Conservation (phyloP, 2,113 vertebrate genomes). For the Archilochus colubris region DNA sequence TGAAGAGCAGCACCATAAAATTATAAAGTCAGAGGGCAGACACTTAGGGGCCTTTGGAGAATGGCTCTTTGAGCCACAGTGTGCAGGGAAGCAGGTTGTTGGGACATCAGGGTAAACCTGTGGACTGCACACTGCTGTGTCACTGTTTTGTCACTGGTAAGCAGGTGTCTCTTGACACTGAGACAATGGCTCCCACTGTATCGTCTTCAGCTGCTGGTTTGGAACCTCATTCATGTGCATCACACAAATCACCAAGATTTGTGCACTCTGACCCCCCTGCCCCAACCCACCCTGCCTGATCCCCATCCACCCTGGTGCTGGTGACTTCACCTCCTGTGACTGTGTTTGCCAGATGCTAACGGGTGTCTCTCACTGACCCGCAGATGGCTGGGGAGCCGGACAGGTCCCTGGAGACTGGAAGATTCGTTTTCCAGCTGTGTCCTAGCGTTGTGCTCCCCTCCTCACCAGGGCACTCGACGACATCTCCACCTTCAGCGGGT, state of each 20-base stretch:
- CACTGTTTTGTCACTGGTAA: neutral
- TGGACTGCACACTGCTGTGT: neutral
- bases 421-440: neutral
- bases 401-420: neutral
- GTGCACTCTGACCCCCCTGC: constrained; percentile 8
- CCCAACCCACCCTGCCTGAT: neutral
- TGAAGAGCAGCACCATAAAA: neutral
- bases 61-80: neutral
- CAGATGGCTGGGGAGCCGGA: constrained; percentile 22
- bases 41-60: neutral
- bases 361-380: neutral
- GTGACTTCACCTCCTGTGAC: neutral
- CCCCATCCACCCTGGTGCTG: neutral
- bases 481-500: neutral
- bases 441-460: neutral
- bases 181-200: constrained; percentile 8
- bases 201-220: neutral
- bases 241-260: neutral
- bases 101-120: neutral
- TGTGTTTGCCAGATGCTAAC: constrained; percentile 14
- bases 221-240: neutral
- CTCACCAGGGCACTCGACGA: neutral
- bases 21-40: neutral
- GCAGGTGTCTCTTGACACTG: neutral
- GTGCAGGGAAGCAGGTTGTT: neutral